A percentile compares a stretch with the other conserved stretches of the same genome.
phyloP scores from a whole-genome alignment of 1,140 invertebrate species.

The roundworm (Caenorhabditis elegans) region WBcel235 BX284604.4:8329501-8330000 shows the following conservation, averaged over 20 bases:
- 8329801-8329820: constrained; percentile 15
- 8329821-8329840: not conserved
- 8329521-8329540: too few species aligned
- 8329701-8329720: not conserved
- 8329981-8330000: too few species aligned
- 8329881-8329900: not conserved
- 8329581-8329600: not conserved
- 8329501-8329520: too few species aligned
- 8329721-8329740: not conserved
- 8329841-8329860: too few species aligned
- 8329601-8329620: not conserved
- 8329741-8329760: constrained; percentile 6
- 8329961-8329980: too few species aligned
- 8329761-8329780: not conserved
- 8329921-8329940: not conserved
- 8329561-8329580: not conserved
- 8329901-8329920: too few species aligned
- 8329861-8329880: too few species aligned
- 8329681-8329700: constrained; percentile 2
- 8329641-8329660: not conserved
- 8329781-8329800: constrained; percentile 17
- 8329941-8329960: too few species aligned
- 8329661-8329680: not conserved
- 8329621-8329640: not conserved
- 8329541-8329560: too few species aligned